phyloP scores from a whole-genome alignment of 2,888 invertebrate genomes.

The Desoria tigrina region DNA sequence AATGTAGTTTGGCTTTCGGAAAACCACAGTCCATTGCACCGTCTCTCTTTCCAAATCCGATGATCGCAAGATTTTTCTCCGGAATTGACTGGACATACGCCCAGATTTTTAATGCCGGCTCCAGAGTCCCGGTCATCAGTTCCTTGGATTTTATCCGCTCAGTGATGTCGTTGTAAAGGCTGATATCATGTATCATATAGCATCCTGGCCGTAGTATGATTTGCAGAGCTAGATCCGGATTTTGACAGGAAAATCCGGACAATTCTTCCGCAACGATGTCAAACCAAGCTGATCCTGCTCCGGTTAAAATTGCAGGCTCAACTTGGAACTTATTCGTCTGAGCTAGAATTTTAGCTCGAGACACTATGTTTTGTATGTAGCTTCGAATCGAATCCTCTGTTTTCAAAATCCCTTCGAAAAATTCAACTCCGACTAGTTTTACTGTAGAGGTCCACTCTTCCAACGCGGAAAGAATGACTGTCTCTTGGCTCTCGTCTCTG shows the following conservation, averaged over 20 bases:
- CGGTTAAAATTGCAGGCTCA: slow-evolving; percentile 35
- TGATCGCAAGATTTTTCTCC: slow-evolving; percentile 36
- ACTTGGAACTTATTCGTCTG: slow-evolving; percentile 7
- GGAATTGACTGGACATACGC: slow-evolving; percentile 48
- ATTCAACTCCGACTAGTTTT: slow-evolving; percentile 42
- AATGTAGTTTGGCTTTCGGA: slow-evolving; percentile 40
- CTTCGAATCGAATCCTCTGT: slow-evolving; percentile 25
- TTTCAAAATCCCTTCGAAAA: slow-evolving; percentile 44
- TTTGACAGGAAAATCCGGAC: slow-evolving; percentile 2
- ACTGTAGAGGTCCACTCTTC: slow-evolving; percentile 28
- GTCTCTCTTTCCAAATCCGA: slow-evolving; percentile 44
- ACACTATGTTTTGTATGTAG: slow-evolving; percentile 23
- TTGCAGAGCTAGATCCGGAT: slow-evolving; percentile 15
- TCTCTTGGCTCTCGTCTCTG: slow-evolving; percentile 30
- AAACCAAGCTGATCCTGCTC: slow-evolving; percentile 48
- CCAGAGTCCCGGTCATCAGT: slow-evolving; percentile 18
- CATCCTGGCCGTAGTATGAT: slow-evolving; percentile 46
- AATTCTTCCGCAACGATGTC: slow-evolving; percentile 49
- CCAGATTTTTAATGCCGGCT: slow-evolving; percentile 43
- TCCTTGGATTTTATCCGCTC: slow-evolving; percentile 26
- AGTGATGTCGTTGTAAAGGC: slow-evolving; percentile 33
- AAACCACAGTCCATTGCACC: slow-evolving; percentile 39
- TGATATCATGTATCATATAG: slow-evolving; percentile 41
- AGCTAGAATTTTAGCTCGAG: slow-evolving; percentile 9
- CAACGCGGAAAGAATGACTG: slow-evolving; percentile 25